Evolutionary conservation across 2,797 vertebrate species (phyloP), one percentile per base, ranked within the genome.

Genomic region (Helicolenus hilgendorfi): DNA sequence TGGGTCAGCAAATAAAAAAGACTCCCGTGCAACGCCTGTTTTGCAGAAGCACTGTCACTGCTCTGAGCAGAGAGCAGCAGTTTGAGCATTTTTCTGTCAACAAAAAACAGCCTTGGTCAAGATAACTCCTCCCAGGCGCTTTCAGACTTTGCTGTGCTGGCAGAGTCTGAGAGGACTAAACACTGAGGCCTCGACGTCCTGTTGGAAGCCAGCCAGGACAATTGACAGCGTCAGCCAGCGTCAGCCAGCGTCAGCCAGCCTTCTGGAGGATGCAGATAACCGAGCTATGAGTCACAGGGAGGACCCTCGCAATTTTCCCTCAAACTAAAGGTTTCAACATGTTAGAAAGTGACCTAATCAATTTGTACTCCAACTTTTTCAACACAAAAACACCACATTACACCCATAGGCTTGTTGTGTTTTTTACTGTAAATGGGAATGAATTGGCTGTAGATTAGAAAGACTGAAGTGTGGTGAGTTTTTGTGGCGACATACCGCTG

Each of bases 401-500:
- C 26, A 70, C 38, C 38, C 31, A 56, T 0, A 49, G 22, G n/a
- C 27, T 67, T 64, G 49, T 72, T 63, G 2, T 22, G 14, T 64
- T 79, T 65, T 80, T 73, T 18, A 65, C 13, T 27, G 22, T 67
- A 38, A 68, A 76, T 18, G 10, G 55, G 36, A 83, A 24, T 60
- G 7, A 70, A 79, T 6, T 38, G 64, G 10, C n/a, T 60, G 45
- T 41, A 11, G 55, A 35, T 31, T 7, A 49, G 9, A 41, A 41
- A 69, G 1, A 27, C 29, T 38, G 0, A 8, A 29, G 5, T 56
- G 24, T 45, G 56, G 14, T 2, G 55, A 24, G 56, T 24, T 55
- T 67, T 62, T 11, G 27, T 36, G 71, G 70, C 5, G 56, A 97
- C 98, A 95, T 97, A 99, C 99, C 4, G 99, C 98, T 11, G 99